A percentile compares a stretch with the other conserved stretches of the same genome.
phyloP scores from a whole-genome alignment of 2,888 invertebrate species.

The Rhagophthalmus giganteus region DNA sequence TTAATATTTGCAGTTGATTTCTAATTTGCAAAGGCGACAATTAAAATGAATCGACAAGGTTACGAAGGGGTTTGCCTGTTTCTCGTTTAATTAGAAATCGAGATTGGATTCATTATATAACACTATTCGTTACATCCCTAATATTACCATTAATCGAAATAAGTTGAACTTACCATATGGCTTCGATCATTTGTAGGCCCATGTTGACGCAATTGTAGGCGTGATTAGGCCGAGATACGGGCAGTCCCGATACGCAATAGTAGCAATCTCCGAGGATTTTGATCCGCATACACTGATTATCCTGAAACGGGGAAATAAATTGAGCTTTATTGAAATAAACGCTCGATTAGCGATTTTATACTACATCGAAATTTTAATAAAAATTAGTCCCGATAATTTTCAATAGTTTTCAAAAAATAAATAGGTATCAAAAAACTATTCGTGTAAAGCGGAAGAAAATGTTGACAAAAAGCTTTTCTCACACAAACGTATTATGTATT shows the following conservation, averaged over 20 bases:
- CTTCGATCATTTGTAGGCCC: constrained; percentile 95
- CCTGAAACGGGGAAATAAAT: constrained; percentile 60
- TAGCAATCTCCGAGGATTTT: constrained; percentile 96
- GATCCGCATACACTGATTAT: constrained; percentile 93
- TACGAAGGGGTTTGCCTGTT: too few relatives aligned
- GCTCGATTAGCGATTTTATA: not conserved
- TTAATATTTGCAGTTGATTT: too few relatives aligned
- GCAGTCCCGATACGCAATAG: constrained; percentile 92
- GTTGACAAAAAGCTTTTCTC: too few relatives aligned
- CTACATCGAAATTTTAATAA: not conserved
- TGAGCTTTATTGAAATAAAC: not conserved
- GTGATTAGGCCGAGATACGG: constrained; percentile 89
- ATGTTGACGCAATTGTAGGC: constrained; percentile 95
- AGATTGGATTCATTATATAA: too few relatives aligned
- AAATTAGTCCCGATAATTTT: too few relatives aligned
- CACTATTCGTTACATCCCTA: too few relatives aligned
- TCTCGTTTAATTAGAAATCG: too few relatives aligned
- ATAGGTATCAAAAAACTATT: not conserved
- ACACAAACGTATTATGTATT: too few relatives aligned
- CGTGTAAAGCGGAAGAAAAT: not conserved
- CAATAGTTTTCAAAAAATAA: too few relatives aligned
- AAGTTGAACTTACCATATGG: constrained; percentile 83
- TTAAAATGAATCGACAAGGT: too few relatives aligned
- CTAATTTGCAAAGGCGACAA: too few relatives aligned
- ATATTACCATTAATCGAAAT: too few relatives aligned